These are phyloP conservation scores for Tupaia tana DNA, from an alignment of 2,113 vertebrate genomes.

Conservation along the genomic window DNA sequence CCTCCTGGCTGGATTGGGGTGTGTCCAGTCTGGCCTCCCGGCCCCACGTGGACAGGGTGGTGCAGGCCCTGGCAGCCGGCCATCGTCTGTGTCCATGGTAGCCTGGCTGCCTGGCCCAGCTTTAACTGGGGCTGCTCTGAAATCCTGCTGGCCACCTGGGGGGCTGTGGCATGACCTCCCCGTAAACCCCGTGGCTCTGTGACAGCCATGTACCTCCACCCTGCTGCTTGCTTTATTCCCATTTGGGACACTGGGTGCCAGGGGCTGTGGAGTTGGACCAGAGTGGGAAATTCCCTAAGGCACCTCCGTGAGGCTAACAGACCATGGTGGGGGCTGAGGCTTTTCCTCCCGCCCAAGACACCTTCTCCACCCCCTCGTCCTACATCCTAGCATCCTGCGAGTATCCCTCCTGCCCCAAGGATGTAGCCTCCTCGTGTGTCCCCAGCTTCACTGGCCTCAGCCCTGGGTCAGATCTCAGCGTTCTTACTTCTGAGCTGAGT, in stretches of 20 bases:
- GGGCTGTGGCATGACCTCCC: not conserved
- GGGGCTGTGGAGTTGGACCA: not conserved
- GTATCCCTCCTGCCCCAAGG: not conserved
- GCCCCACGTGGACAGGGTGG: rapidly evolving
- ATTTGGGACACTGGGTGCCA: not conserved
- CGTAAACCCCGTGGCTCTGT: not conserved
- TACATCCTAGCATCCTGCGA: not conserved
- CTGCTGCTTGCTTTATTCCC: not conserved
- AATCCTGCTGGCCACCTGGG: not conserved
- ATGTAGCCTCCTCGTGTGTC: not conserved
- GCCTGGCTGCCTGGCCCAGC: not conserved
- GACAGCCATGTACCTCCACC: not conserved
- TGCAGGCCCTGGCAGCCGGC: not conserved
- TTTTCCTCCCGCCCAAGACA: not conserved
- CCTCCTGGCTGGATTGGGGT: not conserved
- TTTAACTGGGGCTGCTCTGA: not conserved
- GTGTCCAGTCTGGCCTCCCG: not conserved
- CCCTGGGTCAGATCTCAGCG: not conserved
- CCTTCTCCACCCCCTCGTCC: not conserved
- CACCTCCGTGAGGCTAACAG: too few species aligned
- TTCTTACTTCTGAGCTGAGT: not conserved
- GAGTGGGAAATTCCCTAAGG: not conserved
- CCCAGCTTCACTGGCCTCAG: not conserved
- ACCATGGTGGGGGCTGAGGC: not conserved
- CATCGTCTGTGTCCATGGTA: too few species aligned